Evolutionary conservation across 2,888 invertebrate species (phyloP).

Genomic region (Bembecia ichneumoniformis): DNA sequence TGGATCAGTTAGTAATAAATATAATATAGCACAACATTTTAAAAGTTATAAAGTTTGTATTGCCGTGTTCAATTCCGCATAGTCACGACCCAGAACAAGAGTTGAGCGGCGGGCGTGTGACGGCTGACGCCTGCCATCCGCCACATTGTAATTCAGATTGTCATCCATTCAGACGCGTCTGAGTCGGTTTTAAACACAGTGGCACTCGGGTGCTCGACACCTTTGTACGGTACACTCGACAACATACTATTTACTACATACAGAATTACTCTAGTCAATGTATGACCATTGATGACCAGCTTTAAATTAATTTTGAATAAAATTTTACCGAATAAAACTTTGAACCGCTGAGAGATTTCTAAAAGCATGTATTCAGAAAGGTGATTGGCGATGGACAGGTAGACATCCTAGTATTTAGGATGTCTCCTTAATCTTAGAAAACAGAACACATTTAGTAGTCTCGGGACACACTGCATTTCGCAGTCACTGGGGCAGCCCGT

Average conservation of each 20-base stretch:
- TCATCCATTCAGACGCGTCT: slow-evolving; percentile 51
- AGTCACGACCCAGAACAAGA: slow-evolving; percentile 34
- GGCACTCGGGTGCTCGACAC: slow-evolving; percentile 63
- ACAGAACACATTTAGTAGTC: too few relatives aligned
- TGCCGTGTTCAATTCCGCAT: slow-evolving; percentile 36
- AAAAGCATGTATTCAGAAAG: too few relatives aligned
- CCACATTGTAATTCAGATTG: slow-evolving; percentile 62
- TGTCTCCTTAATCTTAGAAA: too few relatives aligned
- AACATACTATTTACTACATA: not conserved
- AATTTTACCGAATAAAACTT: too few relatives aligned
- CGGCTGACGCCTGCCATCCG: slow-evolving; percentile 7
- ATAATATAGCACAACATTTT: slow-evolving; percentile 18
- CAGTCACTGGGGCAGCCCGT: too few relatives aligned
- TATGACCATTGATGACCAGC: not conserved
- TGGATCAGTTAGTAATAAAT: too few relatives aligned
- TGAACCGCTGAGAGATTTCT: too few relatives aligned
- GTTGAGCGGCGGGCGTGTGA: slow-evolving; percentile 34
- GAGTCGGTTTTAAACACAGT: slow-evolving; percentile 45
- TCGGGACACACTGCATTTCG: too few relatives aligned
- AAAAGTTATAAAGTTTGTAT: slow-evolving; percentile 31
- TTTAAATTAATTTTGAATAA: too few relatives aligned
- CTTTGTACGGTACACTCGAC: slow-evolving; percentile 26
- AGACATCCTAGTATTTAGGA: too few relatives aligned
- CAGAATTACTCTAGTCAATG: not conserved
- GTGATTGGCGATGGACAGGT: too few relatives aligned